Base-by-base conservation (phyloP, 2,797 vertebrate species). In the Paguma larvata region DNA sequence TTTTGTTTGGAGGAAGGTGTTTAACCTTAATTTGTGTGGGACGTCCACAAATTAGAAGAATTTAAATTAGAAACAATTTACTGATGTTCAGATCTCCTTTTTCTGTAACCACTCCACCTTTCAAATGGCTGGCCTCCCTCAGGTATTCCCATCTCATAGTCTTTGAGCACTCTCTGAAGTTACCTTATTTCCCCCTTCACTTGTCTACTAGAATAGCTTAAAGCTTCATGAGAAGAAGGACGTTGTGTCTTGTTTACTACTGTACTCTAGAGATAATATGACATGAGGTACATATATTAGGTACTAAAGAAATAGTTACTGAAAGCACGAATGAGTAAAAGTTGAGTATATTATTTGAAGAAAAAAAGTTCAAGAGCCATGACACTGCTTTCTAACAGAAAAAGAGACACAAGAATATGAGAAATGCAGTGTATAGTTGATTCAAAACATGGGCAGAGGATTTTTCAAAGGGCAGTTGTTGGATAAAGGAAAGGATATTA, bases 1-100 rank as follows among this genome's bases (percentile, higher is more conserved):
- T 98, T 97, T 96, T 95, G 90, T 98, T 89, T 92, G 10, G n/a
- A 78, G 77, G 59, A 86, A 63, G n/a, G 27, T 87, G 78, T 86
- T 62, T 0, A 10, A 92, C 84, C 34, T 77, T 96, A 56, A 79
- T 89, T 94, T 73, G 44, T 82, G n/a, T 94, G 1, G 4, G 92
- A 91, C 92, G 9, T 85, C 1, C 84, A 38, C 38, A 84, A 59
- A 62, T 97, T 91, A 88, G 34, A 72, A 46, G 48, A 34, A 13
- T 32, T 82, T 85, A 82, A 90, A 73, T 97, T 95, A 85, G 44
- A 32, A 96, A 87, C 46, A 59, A 67, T 83, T 67, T 95, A 70
- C 70, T 91, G 87, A n/a, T 70, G 86, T 97, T 96, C 48, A 32
- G 0, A 84, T 18, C 1, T 32, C 62, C 34, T 97, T 96, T 94